A percentile compares a stretch with the other conserved stretches of the same genome.
These are phyloP conservation scores for Eumerus sabulonum DNA, from an alignment of 2,888 invertebrate species.

Conservation along the genomic window DNA sequence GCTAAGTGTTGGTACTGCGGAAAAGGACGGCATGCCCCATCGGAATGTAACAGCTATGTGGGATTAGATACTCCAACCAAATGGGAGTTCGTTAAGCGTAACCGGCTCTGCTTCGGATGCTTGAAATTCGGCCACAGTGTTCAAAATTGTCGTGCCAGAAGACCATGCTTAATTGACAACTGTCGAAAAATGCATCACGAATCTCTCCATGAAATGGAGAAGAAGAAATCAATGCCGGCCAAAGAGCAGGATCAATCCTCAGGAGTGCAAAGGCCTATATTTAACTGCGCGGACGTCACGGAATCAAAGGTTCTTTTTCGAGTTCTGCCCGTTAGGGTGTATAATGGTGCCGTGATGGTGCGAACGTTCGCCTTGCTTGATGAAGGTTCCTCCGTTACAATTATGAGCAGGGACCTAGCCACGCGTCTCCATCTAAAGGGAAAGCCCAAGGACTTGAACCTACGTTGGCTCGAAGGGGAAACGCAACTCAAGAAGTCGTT, in stretches of 20 bases:
- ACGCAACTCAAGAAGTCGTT: neutral
- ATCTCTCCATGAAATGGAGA: neutral
- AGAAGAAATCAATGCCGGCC: neutral
- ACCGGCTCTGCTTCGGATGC: conserved; percentile 24
- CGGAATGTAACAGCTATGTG: neutral
- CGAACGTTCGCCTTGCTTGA: conserved; percentile 36
- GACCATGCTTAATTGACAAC: conserved; percentile 5
- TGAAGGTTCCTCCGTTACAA: conserved; percentile 49
- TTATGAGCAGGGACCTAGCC: conserved; percentile 38
- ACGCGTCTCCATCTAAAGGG: conserved; percentile 35
- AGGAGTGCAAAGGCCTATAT: neutral
- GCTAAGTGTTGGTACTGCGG: conserved; percentile 7
- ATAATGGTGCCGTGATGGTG: conserved; percentile 2
- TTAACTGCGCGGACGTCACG: conserved; percentile 2
- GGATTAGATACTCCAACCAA: neutral
- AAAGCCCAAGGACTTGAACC: conserved; percentile 31
- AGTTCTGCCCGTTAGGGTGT: conserved; percentile 50
- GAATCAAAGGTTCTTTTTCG: conserved; percentile 22
- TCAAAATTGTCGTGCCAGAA: neutral
- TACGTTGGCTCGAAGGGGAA: conserved; percentile 43
- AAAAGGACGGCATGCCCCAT: neutral
- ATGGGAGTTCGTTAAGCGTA: conserved; percentile 18
- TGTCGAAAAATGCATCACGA: neutral
- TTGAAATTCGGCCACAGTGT: conserved; percentile 13
- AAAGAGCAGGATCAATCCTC: neutral